These are phyloP conservation scores for Brachypterus glaber DNA, from an alignment of 2,888 invertebrate genomes.

Conservation along the genomic window DNA sequence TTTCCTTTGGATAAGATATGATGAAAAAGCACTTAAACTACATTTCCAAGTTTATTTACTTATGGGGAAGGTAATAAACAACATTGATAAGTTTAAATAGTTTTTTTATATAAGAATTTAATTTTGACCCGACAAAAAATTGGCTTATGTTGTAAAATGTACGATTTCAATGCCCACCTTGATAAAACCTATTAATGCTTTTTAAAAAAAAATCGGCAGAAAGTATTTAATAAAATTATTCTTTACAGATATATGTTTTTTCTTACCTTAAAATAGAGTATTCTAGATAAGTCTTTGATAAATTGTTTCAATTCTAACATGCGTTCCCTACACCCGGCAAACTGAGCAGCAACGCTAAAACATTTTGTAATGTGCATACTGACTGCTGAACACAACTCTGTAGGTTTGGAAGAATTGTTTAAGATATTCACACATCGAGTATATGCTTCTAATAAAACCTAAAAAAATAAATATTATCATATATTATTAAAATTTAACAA, in stretches of 20 bases:
- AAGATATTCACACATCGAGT: conserved; percentile 90
- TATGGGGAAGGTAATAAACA: no score
- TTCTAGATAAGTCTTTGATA: conserved; percentile 74
- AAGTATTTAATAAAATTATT: no score
- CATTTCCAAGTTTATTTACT: no score
- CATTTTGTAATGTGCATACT: conserved; percentile 86
- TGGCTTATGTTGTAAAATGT: no score
- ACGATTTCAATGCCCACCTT: no score
- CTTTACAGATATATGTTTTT: background rate
- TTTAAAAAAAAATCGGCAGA: no score
- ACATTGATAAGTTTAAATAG: no score
- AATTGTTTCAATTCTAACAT: conserved; percentile 83
- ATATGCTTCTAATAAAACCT: conserved; percentile 79
- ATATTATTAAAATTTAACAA: background rate
- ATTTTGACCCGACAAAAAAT: no score
- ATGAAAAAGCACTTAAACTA: no score
- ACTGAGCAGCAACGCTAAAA: conserved; percentile 92
- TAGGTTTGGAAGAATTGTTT: conserved; percentile 63
- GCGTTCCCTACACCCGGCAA: conserved; percentile 79
- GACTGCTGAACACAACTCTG: conserved; percentile 79
- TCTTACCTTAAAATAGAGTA: conserved; percentile 73
- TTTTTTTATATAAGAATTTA: no score
- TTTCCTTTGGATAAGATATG: no score
- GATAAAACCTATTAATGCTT: no score
- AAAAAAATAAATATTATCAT: conserved; percentile 19